phyloP scores from a whole-genome alignment of 2,113 vertebrate genomes.

The Prietella phreatophila region DNA sequence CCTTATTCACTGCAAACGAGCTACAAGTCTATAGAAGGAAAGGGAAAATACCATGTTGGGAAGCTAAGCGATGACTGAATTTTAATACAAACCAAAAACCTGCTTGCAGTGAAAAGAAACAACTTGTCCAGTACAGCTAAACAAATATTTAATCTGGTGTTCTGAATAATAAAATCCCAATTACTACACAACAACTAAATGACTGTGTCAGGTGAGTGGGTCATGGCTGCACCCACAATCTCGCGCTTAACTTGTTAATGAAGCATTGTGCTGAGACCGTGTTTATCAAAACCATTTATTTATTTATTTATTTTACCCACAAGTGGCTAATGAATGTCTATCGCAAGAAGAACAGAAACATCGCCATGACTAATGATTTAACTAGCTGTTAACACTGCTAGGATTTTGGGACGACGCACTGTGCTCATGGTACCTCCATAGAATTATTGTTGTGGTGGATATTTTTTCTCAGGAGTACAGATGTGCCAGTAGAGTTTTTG shows the following conservation, averaged over 20 bases:
- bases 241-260: not conserved
- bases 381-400: not conserved
- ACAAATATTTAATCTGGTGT: not conserved
- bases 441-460: not conserved
- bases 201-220: not conserved
- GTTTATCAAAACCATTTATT: not conserved
- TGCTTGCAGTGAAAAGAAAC: no score
- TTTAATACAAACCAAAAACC: not conserved
- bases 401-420: not conserved
- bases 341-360: not conserved
- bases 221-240: not conserved
- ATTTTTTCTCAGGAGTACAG: not conserved
- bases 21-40: not conserved
- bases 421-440: not conserved
- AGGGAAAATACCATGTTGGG: not conserved
- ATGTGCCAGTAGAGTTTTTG: not conserved
- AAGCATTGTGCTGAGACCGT: not conserved
- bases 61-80: not conserved
- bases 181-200: not conserved
- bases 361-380: not conserved
- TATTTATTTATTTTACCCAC: not conserved
- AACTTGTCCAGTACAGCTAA: not conserved
- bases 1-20: not conserved
- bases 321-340: slow-evolving; percentile 13
- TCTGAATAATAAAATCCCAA: not conserved